These are phyloP conservation scores for Parus major DNA, from an alignment of 2,113 vertebrate genomes.

Conservation along the genomic window DNA sequence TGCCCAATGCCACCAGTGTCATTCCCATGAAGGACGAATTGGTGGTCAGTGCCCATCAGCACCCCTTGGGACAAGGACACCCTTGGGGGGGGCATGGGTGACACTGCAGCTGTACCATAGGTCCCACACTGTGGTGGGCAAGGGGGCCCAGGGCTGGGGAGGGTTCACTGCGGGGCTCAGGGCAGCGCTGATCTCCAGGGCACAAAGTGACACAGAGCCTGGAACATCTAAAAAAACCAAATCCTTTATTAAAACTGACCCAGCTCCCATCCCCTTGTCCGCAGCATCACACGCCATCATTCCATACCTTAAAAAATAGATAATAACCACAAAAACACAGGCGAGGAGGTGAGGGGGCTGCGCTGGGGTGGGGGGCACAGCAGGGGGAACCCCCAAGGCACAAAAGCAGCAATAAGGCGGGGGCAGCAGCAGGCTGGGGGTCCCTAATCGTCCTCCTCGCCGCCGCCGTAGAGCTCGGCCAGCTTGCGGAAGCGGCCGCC, in stretches of 20 bases:
- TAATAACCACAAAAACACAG: background rate
- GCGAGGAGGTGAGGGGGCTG: background rate
- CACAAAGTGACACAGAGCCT: background rate
- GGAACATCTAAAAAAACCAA: background rate
- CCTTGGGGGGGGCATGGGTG: no score
- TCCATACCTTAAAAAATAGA: slow-evolving; percentile 1
- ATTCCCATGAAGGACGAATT: background rate
- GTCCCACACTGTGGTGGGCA: background rate
- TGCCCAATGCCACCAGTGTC: background rate
- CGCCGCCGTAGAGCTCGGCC: slow-evolving; percentile 92
- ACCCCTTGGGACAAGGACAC: background rate
- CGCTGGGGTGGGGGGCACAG: background rate
- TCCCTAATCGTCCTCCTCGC: slow-evolving; percentile 76
- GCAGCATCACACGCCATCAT: background rate
- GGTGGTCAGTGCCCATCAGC: background rate
- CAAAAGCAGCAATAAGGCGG: background rate
- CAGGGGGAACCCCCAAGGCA: background rate
- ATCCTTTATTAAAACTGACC: slow-evolving; percentile 21
- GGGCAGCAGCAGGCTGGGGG: background rate
- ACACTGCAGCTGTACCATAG: background rate
- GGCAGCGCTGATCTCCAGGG: accelerated
- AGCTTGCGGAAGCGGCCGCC: slow-evolving; percentile 92
- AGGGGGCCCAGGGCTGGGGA: background rate
- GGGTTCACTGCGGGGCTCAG: background rate
- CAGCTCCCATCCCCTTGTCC: background rate